phyloP scores from a whole-genome alignment of 2,888 invertebrate species.

The Rapana venosa region DNA sequence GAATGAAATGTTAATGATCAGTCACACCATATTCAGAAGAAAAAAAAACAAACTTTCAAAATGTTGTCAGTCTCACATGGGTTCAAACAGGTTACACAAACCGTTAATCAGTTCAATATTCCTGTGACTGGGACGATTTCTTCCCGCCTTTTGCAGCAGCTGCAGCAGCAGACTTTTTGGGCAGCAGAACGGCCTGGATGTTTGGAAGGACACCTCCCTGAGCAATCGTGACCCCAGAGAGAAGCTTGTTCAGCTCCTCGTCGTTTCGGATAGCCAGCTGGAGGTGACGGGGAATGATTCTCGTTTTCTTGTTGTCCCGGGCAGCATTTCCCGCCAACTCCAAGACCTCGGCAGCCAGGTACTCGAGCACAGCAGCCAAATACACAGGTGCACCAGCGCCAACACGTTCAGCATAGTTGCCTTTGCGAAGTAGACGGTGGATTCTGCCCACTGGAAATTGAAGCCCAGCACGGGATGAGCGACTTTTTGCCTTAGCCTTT shows the following conservation, averaged over 20 bases:
- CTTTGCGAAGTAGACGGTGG: constrained; percentile 77
- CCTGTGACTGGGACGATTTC: constrained; percentile 67
- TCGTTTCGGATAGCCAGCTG: constrained; percentile 90
- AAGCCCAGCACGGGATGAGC: constrained; percentile 77
- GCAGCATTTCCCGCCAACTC: constrained; percentile 80
- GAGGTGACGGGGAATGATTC: constrained; percentile 88
- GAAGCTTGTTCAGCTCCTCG: constrained; percentile 88
- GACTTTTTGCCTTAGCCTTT: constrained; percentile 77
- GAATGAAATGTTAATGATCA: too few species aligned
- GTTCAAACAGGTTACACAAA: neutral
- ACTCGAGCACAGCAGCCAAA: constrained; percentile 79
- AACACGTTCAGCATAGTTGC: constrained; percentile 78
- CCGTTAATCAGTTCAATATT: constrained; percentile 47
- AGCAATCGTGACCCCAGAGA: constrained; percentile 88
- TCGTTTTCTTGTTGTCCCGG: constrained; percentile 83
- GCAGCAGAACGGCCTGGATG: constrained; percentile 86
- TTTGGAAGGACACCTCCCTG: constrained; percentile 92
- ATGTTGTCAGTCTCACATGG: too few species aligned
- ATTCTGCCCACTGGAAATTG: constrained; percentile 79
- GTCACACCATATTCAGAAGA: too few species aligned
- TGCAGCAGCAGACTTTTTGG: too few species aligned
- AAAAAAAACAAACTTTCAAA: too few species aligned
- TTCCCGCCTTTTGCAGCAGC: constrained; percentile 58
- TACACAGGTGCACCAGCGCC: constrained; percentile 79
- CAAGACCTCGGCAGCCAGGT: constrained; percentile 83